Percentiles rank a stretch among this genome's conserved stretches.
phyloP scores from a whole-genome alignment of 2,888 invertebrate genomes.

The Masnerella sp. region DNA sequence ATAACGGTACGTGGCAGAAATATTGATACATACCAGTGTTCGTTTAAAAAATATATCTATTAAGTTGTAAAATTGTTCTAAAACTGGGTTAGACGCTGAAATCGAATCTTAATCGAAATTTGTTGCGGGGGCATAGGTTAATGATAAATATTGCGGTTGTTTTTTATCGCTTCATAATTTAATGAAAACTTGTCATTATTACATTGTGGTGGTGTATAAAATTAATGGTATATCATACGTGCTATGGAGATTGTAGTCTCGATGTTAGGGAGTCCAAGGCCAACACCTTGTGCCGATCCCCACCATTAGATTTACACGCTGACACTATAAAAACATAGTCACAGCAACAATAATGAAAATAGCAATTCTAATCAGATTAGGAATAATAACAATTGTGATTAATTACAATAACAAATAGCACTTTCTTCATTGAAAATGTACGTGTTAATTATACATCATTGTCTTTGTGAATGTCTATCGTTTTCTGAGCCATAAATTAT shows the following conservation, averaged over 20 bases:
- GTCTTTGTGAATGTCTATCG: slow-evolving; percentile 8
- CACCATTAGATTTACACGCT: slow-evolving; percentile 59
- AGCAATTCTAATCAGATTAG: slow-evolving; percentile 32
- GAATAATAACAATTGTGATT: slow-evolving; percentile 41
- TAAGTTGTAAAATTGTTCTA: too few relatives aligned
- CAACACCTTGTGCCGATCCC: slow-evolving; percentile 74
- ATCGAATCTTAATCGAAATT: slow-evolving; percentile 8
- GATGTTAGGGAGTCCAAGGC: slow-evolving; percentile 75
- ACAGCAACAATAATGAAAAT: slow-evolving; percentile 29
- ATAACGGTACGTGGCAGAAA: slow-evolving; percentile 18
- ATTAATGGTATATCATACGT: slow-evolving; percentile 46
- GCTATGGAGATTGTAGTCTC: slow-evolving; percentile 72
- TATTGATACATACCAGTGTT: not conserved
- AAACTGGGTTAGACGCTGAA: not conserved
- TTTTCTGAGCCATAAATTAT: slow-evolving; percentile 6
- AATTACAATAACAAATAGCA: slow-evolving; percentile 37
- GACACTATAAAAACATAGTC: slow-evolving; percentile 23
- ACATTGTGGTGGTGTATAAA: slow-evolving; percentile 47
- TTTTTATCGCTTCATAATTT: slow-evolving; percentile 33
- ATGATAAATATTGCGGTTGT: slow-evolving; percentile 12
- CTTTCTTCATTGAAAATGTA: slow-evolving; percentile 21
- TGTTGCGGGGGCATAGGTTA: not conserved
- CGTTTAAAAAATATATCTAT: too few relatives aligned
- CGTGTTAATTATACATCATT: slow-evolving; percentile 20
- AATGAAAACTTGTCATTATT: slow-evolving; percentile 43